A percentile compares a stretch with the other conserved stretches of the same genome.
Conservation (phyloP, 2,797 vertebrate genomes). For the Sciurus vulgaris region DNA sequence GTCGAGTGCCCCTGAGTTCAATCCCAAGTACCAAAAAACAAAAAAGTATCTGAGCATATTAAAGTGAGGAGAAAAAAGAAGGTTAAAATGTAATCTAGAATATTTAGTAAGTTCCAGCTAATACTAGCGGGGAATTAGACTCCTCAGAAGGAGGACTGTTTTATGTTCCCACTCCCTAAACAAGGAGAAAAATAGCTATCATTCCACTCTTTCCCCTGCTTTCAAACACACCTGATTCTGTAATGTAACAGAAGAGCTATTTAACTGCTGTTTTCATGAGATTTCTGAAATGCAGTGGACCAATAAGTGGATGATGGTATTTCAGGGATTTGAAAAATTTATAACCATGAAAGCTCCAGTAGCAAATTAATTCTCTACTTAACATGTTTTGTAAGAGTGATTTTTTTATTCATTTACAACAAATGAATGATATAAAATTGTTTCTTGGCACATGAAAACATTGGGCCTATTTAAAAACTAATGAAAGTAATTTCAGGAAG, state of each 20-base stretch:
- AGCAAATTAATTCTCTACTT: conserved; percentile 66
- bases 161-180: background rate
- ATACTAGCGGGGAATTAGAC: background rate
- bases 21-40: too few species aligned
- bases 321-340: conserved; percentile 72
- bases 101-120: conserved; percentile 34
- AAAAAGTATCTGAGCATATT: too few species aligned
- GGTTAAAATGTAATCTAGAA: background rate
- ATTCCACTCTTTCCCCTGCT: background rate
- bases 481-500: conserved; percentile 50
- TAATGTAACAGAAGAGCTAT: conserved; percentile 64
- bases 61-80: background rate
- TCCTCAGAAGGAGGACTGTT: conserved; percentile 4
- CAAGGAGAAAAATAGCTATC: conserved; percentile 26
- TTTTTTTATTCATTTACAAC: conserved; percentile 60
- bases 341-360: conserved; percentile 8
- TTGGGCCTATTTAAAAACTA: conserved; percentile 53
- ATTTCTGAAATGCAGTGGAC: conserved; percentile 64
- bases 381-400: conserved; percentile 19
- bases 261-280: conserved; percentile 57
- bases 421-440: conserved; percentile 33
- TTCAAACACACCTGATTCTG: conserved; percentile 56
- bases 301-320: conserved; percentile 66
- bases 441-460: conserved; percentile 56
- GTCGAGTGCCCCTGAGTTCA: too few species aligned